phyloP scores from a whole-genome alignment of 2,113 vertebrate species.

The Pygoscelis adeliae region DNA sequence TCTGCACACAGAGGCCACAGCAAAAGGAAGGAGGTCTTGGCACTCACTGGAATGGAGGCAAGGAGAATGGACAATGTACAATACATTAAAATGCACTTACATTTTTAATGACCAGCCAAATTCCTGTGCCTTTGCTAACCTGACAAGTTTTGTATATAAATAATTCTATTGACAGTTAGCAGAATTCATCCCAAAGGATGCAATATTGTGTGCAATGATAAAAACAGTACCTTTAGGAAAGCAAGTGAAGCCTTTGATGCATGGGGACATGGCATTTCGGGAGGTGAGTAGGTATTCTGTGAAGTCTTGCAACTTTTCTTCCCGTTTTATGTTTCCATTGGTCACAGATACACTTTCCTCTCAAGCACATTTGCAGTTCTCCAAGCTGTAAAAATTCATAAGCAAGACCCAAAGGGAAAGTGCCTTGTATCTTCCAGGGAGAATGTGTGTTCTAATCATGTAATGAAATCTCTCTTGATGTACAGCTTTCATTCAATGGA shows the following conservation, averaged over 20 bases:
- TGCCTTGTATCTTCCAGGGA: neutral
- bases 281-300: neutral
- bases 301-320: neutral
- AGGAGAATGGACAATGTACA: neutral
- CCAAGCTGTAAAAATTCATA: neutral
- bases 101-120: neutral
- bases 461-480: neutral
- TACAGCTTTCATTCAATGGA: neutral
- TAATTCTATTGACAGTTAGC: neutral
- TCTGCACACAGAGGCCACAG: neutral
- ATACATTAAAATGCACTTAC: neutral
- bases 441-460: neutral
- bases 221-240: neutral
- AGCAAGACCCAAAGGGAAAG: neutral
- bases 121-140: neutral
- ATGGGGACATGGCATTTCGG: neutral
- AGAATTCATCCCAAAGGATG: neutral
- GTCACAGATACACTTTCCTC: constrained; percentile 23
- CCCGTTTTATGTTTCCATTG: constrained; percentile 15
- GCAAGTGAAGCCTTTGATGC: neutral
- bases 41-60: neutral
- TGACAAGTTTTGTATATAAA: neutral
- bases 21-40: neutral
- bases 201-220: accelerated
- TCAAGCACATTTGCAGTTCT: neutral